A percentile compares a stretch with the other conserved stretches of the same genome.
phyloP scores from a whole-genome alignment of 2,113 vertebrate genomes.

The Pteruthius melanotis region DNA sequence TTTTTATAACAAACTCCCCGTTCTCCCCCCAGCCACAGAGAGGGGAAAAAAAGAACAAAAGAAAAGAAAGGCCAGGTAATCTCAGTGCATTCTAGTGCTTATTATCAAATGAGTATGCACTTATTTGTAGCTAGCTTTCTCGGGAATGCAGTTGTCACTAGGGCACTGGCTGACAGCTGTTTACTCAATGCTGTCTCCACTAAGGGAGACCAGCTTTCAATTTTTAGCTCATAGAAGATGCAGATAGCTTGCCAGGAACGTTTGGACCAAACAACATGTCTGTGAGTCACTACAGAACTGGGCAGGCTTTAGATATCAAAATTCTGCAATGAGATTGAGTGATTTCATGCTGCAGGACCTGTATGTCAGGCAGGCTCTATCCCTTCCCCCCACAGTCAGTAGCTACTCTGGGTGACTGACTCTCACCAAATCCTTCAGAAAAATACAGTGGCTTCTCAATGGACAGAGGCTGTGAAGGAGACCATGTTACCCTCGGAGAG shows the following conservation, averaged over 20 bases:
- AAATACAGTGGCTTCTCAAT: not conserved
- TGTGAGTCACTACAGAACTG: not conserved
- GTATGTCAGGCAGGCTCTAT: not conserved
- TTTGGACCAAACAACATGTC: not conserved
- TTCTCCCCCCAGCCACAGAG: not conserved
- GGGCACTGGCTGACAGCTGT: not conserved
- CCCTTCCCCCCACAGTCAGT: not conserved
- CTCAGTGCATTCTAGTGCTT: constrained; percentile 6
- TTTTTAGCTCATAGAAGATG: not conserved
- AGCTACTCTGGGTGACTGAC: not conserved
- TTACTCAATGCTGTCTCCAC: not conserved
- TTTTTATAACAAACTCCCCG: constrained; percentile 56
- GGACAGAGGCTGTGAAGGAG: not conserved
- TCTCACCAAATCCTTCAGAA: not conserved
- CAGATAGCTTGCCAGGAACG: not conserved
- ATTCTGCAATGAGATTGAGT: not conserved
- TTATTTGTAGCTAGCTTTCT: not conserved
- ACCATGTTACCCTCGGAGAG: not conserved
- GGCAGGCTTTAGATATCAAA: not conserved
- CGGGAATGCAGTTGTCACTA: not conserved
- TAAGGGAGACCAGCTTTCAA: not conserved
- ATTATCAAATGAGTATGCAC: constrained; percentile 34
- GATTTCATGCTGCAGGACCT: not conserved
- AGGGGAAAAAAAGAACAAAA: not conserved
- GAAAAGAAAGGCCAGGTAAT: constrained; percentile 19